phyloP scores from a whole-genome alignment of 2,797 vertebrate species.

The Scolopax bukidnonensis region DNA sequence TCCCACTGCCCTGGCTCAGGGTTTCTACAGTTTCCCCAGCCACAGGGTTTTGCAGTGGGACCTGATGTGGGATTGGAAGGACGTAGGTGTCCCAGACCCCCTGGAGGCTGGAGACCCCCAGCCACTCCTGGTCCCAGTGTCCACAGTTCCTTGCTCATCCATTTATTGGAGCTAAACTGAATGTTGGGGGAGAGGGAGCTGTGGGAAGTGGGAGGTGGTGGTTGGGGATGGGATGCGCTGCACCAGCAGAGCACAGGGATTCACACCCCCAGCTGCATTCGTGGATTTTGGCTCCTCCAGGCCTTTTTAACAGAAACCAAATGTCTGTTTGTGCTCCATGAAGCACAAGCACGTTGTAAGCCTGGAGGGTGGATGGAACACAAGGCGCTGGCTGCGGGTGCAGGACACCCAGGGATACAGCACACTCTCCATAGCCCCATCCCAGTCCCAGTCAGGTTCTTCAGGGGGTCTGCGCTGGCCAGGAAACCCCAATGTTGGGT shows the following conservation, averaged over 20 bases:
- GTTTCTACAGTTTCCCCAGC: neutral
- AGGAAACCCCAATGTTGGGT: accelerated
- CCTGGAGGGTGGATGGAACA: accelerated
- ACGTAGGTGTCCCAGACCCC: accelerated
- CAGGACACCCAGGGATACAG: neutral
- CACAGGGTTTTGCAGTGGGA: neutral
- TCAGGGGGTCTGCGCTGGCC: neutral
- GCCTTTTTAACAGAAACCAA: conserved; percentile 45
- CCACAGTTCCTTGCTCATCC: neutral
- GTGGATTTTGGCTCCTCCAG: neutral
- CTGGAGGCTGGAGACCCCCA: neutral
- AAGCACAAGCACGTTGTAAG: neutral
- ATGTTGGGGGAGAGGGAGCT: accelerated
- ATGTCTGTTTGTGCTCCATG: neutral
- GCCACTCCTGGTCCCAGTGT: neutral
- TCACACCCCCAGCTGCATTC: neutral
- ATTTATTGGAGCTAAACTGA: neutral
- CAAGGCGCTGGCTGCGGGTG: accelerated
- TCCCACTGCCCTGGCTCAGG: accelerated
- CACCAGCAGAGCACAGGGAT: neutral
- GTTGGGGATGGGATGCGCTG: accelerated
- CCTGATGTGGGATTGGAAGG: neutral
- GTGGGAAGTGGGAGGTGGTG: neutral
- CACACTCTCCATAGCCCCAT: accelerated
- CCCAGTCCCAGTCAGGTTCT: neutral